These are phyloP conservation scores for Oostethus manadensis DNA, from an alignment of 2,113 vertebrate genomes.

Conservation along the genomic window DNA sequence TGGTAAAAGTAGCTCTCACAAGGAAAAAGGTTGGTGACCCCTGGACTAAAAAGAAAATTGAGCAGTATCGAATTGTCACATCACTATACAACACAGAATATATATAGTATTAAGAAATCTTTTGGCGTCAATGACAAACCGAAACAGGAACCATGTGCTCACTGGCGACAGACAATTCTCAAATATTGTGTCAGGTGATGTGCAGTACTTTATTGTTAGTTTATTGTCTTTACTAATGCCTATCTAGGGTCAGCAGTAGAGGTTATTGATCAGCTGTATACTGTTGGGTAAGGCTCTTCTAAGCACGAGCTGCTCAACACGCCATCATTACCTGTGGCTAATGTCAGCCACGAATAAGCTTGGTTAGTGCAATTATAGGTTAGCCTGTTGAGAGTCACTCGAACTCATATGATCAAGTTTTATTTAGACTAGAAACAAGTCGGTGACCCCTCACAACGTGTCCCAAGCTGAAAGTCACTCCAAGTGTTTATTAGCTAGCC, in stretches of 20 bases:
- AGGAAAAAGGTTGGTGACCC: too few species aligned
- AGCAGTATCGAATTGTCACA: too few species aligned
- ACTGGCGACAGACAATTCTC: neutral
- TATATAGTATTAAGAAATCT: too few species aligned
- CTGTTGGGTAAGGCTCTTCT: slow-evolving; percentile 2
- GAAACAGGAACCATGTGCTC: neutral
- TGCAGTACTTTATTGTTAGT: slow-evolving; percentile 6
- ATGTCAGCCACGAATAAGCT: slow-evolving; percentile 10
- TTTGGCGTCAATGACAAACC: neutral
- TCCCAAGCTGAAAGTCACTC: slow-evolving; percentile 52
- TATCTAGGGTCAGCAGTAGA: neutral
- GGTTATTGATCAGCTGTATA: slow-evolving; percentile 24
- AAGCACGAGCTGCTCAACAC: slow-evolving; percentile 24
- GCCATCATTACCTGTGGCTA: slow-evolving; percentile 15
- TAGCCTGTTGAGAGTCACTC: neutral
- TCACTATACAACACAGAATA: too few species aligned
- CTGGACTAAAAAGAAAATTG: too few species aligned
- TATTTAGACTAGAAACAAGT: neutral
- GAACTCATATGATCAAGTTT: neutral
- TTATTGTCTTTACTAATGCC: slow-evolving; percentile 43
- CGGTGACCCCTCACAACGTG: slow-evolving; percentile 11
- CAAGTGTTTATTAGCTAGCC: slow-evolving; percentile 46
- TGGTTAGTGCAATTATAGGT: slow-evolving; percentile 1
- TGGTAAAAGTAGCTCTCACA: too few species aligned
- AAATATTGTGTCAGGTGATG: neutral